phyloP scores from a whole-genome alignment of 2,888 invertebrate genomes.

The Oscheius onirici region DNA sequence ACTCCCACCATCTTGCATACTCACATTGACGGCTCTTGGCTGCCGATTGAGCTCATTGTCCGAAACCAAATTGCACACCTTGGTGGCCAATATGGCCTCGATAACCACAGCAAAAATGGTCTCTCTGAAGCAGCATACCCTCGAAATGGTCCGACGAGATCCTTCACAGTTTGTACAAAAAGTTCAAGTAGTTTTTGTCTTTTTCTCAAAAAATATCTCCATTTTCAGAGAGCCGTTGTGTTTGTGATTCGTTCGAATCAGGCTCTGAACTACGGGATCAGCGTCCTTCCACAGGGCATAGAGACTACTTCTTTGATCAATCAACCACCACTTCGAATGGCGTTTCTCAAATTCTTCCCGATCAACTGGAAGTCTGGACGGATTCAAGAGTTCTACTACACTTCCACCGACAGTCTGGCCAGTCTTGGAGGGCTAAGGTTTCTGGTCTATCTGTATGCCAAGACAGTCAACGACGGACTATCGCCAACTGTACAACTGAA shows the following conservation, averaged over 20 bases:
- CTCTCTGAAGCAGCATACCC: background rate
- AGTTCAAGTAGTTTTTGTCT: too few relatives aligned
- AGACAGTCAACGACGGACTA: conserved; percentile 39
- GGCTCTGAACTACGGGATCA: conserved; percentile 44
- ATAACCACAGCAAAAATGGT: conserved; percentile 7
- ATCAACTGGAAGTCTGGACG: conserved; percentile 35
- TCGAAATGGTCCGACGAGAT: conserved; percentile 18
- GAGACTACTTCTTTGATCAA: conserved; percentile 27
- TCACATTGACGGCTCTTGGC: conserved; percentile 51
- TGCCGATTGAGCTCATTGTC: conserved; percentile 48
- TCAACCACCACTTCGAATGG: conserved; percentile 30
- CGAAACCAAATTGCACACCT: conserved; percentile 34
- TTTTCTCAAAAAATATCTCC: too few relatives aligned
- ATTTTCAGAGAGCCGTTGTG: conserved; percentile 25
- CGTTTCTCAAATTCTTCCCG: conserved; percentile 30
- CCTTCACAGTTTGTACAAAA: conserved; percentile 26
- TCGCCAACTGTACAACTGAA: conserved; percentile 23
- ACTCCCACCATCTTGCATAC: conserved; percentile 38
- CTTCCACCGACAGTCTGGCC: conserved; percentile 26
- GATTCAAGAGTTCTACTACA: conserved; percentile 25
- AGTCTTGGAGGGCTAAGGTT: conserved; percentile 38
- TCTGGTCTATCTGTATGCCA: conserved; percentile 37
- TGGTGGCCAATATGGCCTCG: conserved; percentile 19
- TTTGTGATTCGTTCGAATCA: conserved; percentile 35
- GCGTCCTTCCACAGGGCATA: conserved; percentile 44